These are phyloP conservation scores for Zaprionus nigranus DNA, from an alignment of 1,140 invertebrate species.

Conservation along the genomic window DNA sequence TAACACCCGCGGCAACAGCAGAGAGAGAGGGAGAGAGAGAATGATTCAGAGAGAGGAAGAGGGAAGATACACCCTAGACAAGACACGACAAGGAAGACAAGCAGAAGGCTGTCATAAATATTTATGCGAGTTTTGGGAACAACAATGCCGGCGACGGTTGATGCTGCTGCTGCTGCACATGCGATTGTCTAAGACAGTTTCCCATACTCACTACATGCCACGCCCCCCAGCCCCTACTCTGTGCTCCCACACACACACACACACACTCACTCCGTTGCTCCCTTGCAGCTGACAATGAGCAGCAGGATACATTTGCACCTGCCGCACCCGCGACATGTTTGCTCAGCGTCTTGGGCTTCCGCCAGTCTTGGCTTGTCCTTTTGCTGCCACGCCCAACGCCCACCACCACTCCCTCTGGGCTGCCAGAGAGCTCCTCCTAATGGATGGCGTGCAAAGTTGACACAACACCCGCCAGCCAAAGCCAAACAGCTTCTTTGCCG, in stretches of 20 bases:
- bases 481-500: slow-evolving; percentile 68
- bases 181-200: slow-evolving; percentile 74
- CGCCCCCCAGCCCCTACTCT: background rate
- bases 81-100: slow-evolving; percentile 65
- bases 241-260: background rate
- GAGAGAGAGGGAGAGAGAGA: background rate
- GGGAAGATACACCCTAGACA: slow-evolving; percentile 26
- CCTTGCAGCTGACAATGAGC: slow-evolving; percentile 72
- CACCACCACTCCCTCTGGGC: background rate
- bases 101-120: slow-evolving; percentile 78
- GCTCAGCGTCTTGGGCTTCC: slow-evolving; percentile 65
- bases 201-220: slow-evolving; percentile 11
- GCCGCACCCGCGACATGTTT: slow-evolving; percentile 65
- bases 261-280: background rate
- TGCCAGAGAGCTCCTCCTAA: slow-evolving; percentile 36
- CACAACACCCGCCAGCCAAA: slow-evolving; percentile 71
- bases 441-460: slow-evolving; percentile 79
- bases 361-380: slow-evolving; percentile 37
- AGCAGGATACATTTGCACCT: slow-evolving; percentile 80
- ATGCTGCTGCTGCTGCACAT: slow-evolving; percentile 56
- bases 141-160: slow-evolving; percentile 58
- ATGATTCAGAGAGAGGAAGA: background rate
- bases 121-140: slow-evolving; percentile 84
- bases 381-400: background rate
- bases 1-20: slow-evolving; percentile 62